These are phyloP conservation scores for Huso huso DNA, from an alignment of 2,797 vertebrate genomes.

Conservation along the genomic window DNA sequence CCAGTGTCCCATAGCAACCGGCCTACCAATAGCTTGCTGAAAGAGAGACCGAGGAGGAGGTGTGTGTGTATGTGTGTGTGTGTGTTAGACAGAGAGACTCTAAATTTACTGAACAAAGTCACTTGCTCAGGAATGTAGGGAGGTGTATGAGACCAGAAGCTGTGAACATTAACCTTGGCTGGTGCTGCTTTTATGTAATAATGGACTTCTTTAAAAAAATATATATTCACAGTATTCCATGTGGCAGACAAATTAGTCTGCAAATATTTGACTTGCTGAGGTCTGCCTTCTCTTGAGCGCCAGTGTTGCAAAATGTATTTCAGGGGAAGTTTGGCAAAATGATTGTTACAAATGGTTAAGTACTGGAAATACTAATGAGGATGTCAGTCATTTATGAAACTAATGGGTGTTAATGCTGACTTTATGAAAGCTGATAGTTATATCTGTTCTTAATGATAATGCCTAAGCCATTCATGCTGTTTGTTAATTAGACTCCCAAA, in stretches of 20 bases:
- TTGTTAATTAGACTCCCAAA: no score
- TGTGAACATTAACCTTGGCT: constrained; percentile 27
- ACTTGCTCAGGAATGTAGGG: constrained; percentile 32
- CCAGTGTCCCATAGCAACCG: constrained; percentile 49
- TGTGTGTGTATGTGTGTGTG: background rate
- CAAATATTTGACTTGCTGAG: background rate
- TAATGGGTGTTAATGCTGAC: no score
- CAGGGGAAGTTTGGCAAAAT: background rate
- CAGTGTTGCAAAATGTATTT: background rate
- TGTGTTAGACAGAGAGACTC: background rate
- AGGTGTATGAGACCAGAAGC: constrained; percentile 23
- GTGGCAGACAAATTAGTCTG: constrained; percentile 8
- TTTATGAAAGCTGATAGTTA: background rate
- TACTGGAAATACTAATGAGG: no score
- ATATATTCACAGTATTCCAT: background rate
- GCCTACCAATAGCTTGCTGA: constrained; percentile 27
- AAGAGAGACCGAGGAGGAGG: constrained; percentile 7
- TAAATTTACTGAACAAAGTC: constrained; percentile 14
- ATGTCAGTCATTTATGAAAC: no score
- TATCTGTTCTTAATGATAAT: background rate
- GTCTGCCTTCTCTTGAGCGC: background rate
- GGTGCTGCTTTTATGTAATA: constrained; percentile 7
- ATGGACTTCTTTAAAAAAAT: constrained; percentile 4
- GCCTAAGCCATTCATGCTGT: no score
- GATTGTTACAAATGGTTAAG: background rate